These are phyloP conservation scores for Chaitophorus viminalis DNA, from an alignment of 2,888 invertebrate species.

Conservation along the genomic window DNA sequence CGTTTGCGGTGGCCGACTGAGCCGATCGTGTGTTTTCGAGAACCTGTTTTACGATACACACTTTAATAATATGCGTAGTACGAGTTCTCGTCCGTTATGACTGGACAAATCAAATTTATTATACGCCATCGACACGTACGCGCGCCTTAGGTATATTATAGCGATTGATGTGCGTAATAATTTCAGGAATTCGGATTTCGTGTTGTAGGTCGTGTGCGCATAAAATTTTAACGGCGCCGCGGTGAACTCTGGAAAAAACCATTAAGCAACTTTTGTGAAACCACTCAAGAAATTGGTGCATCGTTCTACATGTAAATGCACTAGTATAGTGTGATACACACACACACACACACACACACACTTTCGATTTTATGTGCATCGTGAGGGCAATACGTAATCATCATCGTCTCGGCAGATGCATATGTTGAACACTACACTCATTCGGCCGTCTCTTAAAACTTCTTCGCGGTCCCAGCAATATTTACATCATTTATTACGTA, in stretches of 20 bases:
- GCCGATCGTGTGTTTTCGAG: no score
- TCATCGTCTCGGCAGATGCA: neutral
- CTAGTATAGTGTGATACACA: no score
- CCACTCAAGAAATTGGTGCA: conserved; percentile 43
- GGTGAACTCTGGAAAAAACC: neutral
- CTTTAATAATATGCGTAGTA: neutral
- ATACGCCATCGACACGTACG: neutral
- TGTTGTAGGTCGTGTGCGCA: no score
- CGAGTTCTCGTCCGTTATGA: neutral
- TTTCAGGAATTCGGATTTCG: conserved; percentile 23
- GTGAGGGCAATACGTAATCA: neutral
- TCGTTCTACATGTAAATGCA: neutral
- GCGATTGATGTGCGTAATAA: neutral
- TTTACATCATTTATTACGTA: no score
- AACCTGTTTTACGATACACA: no score
- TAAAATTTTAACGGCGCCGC: conserved; percentile 6
- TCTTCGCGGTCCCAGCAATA: neutral
- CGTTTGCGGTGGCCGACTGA: no score
- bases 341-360: neutral
- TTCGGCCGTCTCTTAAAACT: neutral
- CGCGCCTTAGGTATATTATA: neutral
- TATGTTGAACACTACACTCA: conserved; percentile 3
- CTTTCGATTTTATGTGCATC: neutral
- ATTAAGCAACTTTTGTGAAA: conserved; percentile 35
- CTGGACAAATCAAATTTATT: no score